Conservation (phyloP, 92 coral and sea anemone genomes). For the Micromussa lordhowensis region DNA sequence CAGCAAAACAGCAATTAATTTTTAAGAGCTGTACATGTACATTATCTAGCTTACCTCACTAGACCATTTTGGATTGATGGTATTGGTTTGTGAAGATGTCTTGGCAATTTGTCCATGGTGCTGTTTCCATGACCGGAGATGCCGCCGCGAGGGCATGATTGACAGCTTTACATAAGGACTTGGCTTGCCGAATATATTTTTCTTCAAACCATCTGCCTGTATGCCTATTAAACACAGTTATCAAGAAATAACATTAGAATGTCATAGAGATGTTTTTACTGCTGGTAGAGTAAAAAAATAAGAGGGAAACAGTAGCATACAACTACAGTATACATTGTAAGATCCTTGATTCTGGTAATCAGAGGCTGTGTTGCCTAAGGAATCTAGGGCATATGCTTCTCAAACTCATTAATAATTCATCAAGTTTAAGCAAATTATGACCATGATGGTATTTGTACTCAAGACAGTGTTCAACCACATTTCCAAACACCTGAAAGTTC, state of each 20-base stretch:
- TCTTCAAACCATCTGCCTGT: slow-evolving; percentile 88
- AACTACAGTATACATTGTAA: too few species aligned
- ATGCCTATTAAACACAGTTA: slow-evolving; percentile 53
- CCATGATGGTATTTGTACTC: too few species aligned
- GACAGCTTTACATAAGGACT: slow-evolving; percentile 96
- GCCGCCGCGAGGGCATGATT: slow-evolving; percentile 91
- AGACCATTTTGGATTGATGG: slow-evolving; percentile 92
- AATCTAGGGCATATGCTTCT: too few species aligned
- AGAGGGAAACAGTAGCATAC: too few species aligned
- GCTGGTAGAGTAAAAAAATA: background rate
- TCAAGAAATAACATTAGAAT: background rate
- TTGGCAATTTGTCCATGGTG: slow-evolving; percentile 98
- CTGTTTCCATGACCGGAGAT: slow-evolving; percentile 93
- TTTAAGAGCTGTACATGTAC: background rate
- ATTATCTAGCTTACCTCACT: slow-evolving; percentile 73
- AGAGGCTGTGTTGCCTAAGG: too few species aligned
- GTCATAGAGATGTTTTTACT: background rate
- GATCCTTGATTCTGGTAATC: too few species aligned
- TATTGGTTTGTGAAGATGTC: slow-evolving; percentile 86
- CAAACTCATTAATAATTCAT: too few species aligned
- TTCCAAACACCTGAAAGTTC: too few species aligned
- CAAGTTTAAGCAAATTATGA: too few species aligned
- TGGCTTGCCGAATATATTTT: slow-evolving; percentile 95
- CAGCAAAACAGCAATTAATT: background rate
- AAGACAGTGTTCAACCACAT: too few species aligned